Conservation (phyloP, 2,888 invertebrate genomes). For the Nomada fucata region DNA sequence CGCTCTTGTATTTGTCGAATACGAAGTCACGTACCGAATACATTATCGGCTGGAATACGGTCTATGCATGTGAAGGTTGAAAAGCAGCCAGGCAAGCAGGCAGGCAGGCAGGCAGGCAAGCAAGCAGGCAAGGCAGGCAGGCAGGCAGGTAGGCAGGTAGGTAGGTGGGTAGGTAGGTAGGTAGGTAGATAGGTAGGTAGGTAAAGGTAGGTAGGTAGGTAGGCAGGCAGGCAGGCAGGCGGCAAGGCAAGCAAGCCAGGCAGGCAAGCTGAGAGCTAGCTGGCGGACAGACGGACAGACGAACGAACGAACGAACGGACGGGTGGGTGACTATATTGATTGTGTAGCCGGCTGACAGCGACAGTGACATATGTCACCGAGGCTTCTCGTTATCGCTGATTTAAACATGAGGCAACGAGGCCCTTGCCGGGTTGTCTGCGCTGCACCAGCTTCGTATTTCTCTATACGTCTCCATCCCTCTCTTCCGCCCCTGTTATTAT, state of each 20-base stretch:
- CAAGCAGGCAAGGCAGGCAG: slow-evolving; percentile 45
- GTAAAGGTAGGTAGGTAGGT: slow-evolving; percentile 43
- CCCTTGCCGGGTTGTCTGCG: slow-evolving; percentile 78
- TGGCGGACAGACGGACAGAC: slow-evolving; percentile 66
- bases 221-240: not conserved
- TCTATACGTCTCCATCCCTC: slow-evolving; percentile 64
- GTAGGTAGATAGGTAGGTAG: slow-evolving; percentile 32
- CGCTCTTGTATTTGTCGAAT: slow-evolving; percentile 74
- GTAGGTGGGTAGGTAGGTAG: slow-evolving; percentile 54
- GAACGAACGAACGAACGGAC: slow-evolving; percentile 70
- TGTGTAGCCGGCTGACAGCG: slow-evolving; percentile 84
- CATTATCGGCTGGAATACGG: slow-evolving; percentile 79
- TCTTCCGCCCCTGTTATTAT: slow-evolving; percentile 68
- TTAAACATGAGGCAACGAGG: slow-evolving; percentile 84
- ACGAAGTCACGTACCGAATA: slow-evolving; percentile 83
- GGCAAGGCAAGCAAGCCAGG: slow-evolving; percentile 63
- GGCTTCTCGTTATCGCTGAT: slow-evolving; percentile 84
- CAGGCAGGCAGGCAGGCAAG: slow-evolving; percentile 69
- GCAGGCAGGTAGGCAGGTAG: not conserved
- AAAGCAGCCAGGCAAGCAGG: slow-evolving; percentile 73
- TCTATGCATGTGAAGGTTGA: slow-evolving; percentile 77
- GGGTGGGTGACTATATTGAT: slow-evolving; percentile 82
- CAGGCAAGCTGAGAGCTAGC: slow-evolving; percentile 59
- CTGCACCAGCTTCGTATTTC: slow-evolving; percentile 76
- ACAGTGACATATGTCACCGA: slow-evolving; percentile 84